phyloP scores from a whole-genome alignment of 2,797 vertebrate genomes.

The Otolemur crassicaudatus region DNA sequence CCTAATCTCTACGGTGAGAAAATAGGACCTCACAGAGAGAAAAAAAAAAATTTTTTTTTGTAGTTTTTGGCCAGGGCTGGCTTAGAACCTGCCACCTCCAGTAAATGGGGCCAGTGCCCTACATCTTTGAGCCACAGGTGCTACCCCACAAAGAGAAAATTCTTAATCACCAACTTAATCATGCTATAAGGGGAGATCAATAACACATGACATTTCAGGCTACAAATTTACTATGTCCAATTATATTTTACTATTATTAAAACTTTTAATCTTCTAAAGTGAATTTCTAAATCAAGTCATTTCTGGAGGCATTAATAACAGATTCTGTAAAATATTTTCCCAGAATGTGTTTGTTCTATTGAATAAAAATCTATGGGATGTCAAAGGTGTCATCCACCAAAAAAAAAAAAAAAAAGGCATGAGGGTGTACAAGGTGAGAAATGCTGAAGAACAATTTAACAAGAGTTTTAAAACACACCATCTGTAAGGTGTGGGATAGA shows the following conservation, averaged over 20 bases:
- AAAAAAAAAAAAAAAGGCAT: background rate
- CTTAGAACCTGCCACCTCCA: too few species aligned
- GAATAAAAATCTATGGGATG: background rate
- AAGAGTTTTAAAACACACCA: background rate
- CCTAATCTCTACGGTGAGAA: slow-evolving; percentile 13
- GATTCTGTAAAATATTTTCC: slow-evolving; percentile 12
- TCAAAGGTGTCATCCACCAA: background rate
- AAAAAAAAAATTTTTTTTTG: background rate
- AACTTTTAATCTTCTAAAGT: slow-evolving; percentile 28
- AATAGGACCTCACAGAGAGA: background rate
- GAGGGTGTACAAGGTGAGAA: background rate
- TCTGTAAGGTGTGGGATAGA: background rate
- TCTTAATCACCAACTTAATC: background rate
- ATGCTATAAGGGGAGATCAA: background rate
- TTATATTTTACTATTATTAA: slow-evolving; percentile 9
- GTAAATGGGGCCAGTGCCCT: too few species aligned
- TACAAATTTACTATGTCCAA: background rate
- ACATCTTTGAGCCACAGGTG: too few species aligned
- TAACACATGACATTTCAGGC: slow-evolving; percentile 1
- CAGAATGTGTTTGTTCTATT: background rate
- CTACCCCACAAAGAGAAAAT: too few species aligned
- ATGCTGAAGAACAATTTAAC: background rate
- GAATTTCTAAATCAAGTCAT: slow-evolving; percentile 11
- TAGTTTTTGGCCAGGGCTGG: too few species aligned
- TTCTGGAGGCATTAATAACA: background rate